Conservation (phyloP, 2,113 vertebrate genomes). For the Sceloporus tristichus region DNA sequence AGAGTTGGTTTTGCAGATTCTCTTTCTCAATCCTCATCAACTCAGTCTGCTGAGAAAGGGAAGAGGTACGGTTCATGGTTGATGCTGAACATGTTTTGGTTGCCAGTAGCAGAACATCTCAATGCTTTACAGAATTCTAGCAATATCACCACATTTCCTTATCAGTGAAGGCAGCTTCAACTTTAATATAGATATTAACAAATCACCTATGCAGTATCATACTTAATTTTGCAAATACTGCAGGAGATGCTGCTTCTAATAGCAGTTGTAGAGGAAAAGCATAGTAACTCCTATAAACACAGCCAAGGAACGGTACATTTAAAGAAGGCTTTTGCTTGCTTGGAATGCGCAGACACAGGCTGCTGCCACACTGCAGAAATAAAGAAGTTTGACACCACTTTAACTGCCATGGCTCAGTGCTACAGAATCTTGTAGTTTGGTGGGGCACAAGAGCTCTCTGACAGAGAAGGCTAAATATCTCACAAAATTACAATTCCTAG, state of each 20-base stretch:
- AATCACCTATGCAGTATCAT: background rate
- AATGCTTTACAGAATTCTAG: background rate
- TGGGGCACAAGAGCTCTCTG: no score
- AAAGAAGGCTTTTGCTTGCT: background rate
- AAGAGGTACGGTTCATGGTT: background rate
- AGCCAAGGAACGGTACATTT: background rate
- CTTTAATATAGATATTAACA: background rate
- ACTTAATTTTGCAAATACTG: background rate
- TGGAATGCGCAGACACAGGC: background rate
- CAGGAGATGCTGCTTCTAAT: background rate
- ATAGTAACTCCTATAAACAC: background rate
- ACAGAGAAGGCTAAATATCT: no score
- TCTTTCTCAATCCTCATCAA: no score
- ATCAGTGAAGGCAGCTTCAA: background rate
- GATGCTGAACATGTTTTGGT: background rate
- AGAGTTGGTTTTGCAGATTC: background rate
- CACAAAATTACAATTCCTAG: no score
- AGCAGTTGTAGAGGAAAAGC: background rate
- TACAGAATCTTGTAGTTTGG: no score
- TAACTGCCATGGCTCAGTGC: no score
- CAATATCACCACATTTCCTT: background rate
- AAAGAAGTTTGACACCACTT: no score
- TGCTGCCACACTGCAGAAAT: no score
- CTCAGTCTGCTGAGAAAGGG: no score
- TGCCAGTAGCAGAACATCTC: background rate